Evolutionary conservation across 2,113 vertebrate genomes (phyloP).

Genomic region (Oceanites oceanicus): DNA sequence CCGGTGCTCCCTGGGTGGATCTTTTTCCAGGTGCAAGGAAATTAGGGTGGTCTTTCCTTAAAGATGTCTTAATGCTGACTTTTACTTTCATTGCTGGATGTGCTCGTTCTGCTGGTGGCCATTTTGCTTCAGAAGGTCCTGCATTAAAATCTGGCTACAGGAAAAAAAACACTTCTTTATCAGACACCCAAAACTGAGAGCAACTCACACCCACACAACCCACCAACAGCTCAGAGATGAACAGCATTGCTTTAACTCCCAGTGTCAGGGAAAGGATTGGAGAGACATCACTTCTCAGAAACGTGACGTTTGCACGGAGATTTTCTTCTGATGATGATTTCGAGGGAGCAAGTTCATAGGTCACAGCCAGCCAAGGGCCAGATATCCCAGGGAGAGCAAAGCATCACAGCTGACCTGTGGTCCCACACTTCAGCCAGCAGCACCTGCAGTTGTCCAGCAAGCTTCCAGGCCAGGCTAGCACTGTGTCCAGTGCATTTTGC

Average conservation of each 20-base stretch:
- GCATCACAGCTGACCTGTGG: neutral
- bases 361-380: neutral
- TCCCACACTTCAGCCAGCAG: neutral
- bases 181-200: neutral
- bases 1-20: neutral
- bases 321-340: neutral
- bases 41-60: neutral
- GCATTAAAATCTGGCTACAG: neutral
- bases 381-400: neutral
- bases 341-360: neutral
- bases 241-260: neutral
- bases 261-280: neutral
- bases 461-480: neutral
- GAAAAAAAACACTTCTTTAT: neutral
- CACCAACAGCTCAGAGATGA: neutral
- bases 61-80: neutral
- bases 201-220: neutral
- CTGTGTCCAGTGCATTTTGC: neutral
- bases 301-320: fast-evolving
- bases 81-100: neutral
- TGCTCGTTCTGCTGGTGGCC: neutral
- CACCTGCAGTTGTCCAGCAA: neutral
- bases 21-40: neutral
- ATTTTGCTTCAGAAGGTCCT: neutral
- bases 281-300: neutral